Evolutionary conservation across 2,113 vertebrate genomes (phyloP).

Genomic region (Petromus typicus): DNA sequence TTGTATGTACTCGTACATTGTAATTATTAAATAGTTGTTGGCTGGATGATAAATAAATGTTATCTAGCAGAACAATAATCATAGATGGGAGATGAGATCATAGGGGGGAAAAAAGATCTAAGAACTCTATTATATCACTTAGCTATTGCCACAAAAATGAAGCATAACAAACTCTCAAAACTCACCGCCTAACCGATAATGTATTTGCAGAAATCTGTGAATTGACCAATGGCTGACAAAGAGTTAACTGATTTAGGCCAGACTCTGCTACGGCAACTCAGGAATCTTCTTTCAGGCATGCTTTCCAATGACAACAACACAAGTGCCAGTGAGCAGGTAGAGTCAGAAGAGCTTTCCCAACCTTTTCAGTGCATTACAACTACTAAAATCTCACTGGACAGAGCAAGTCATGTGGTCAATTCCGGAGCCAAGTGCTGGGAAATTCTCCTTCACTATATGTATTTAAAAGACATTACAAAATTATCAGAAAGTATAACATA

Average conservation of each 20-base stretch:
- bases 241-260: neutral
- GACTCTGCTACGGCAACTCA: neutral
- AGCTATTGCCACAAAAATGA: conserved; percentile 23
- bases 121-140: neutral
- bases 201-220: neutral
- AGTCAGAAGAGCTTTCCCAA: neutral
- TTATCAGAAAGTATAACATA: neutral
- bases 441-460: neutral
- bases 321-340: neutral
- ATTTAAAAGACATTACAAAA: neutral
- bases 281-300: neutral
- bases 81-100: neutral
- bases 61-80: neutral
- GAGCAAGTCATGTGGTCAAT: neutral
- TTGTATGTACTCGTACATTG: neutral
- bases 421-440: neutral
- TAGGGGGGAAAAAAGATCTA: neutral
- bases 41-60: neutral
- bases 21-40: neutral
- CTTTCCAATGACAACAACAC: neutral
- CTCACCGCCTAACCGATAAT: neutral
- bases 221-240: neutral
- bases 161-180: conserved; percentile 28
- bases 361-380: neutral
- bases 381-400: conserved; percentile 9